Evolutionary conservation across 2,888 invertebrate genomes (phyloP), one percentile per base, ranked within the genome.

Genomic region (Macropis europaea): DNA sequence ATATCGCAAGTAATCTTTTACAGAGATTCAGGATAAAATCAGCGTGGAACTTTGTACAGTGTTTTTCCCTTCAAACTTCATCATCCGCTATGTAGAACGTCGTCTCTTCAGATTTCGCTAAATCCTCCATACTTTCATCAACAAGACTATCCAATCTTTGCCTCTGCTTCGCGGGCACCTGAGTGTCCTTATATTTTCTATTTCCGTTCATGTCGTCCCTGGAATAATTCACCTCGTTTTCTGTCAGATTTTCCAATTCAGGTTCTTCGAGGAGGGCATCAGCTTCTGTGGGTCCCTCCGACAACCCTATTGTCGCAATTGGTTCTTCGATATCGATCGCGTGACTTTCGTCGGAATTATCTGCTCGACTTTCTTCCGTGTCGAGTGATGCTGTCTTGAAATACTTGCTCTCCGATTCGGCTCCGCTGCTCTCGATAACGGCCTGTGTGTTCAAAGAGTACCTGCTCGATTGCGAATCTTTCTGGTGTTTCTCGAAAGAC

Each of bases 241-340:
- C 88, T 9, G 83, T 81, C 1, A 86, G 75, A 48, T 87, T 88
- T 42, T 89, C 89, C 3, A 89, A 71, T 64, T 90, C 89, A 0
- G 88, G 89, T 57, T 89, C 89, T 50, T 89, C 89, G 17, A 89
- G 77, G 4, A 89, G 63, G 4, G 87, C 84, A 57, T 88, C 86
- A 0, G 82, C 82, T 38, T 88, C 88, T 0, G 77, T 79, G 0
- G 82, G 72, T 2, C 82, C 85, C 3, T 88, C 88, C 3, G 83
- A 76, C 0, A 87, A 82, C 2, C 77, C 32, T 3, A 62, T 73
- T 3, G 32, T 53, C 1, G 47, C 59, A 17, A 82, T 66, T 3
- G 60, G 64, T 2, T 86, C 86, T 11, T 88, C 87, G 34, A 84
- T 78, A 11, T 88, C 88, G 19, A 85, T 73, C 26, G 79, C 79